A percentile compares a stretch with the other conserved stretches of the same genome.
phyloP scores from a whole-genome alignment of 2,113 vertebrate genomes.

The Pachycephala philippinensis region DNA sequence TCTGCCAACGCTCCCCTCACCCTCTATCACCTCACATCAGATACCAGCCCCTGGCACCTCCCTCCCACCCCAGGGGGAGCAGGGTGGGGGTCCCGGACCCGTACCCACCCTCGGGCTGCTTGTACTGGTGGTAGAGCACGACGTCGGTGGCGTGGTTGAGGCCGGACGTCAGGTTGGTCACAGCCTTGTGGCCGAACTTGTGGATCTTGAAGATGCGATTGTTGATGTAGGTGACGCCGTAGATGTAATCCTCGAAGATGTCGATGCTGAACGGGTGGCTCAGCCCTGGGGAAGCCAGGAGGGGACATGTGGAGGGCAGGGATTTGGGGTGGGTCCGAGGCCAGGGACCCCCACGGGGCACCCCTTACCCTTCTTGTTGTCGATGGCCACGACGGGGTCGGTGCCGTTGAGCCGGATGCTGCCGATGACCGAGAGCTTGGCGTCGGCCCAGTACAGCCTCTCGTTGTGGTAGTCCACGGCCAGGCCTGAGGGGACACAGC shows the following conservation, averaged over 20 bases:
- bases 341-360: rapidly evolving
- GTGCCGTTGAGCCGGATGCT: constrained; percentile 93
- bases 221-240: constrained; percentile 94
- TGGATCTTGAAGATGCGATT: constrained; percentile 95
- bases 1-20: background rate
- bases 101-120: constrained; percentile 88
- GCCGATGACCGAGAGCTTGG: constrained; percentile 92
- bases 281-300: constrained; percentile 71
- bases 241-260: constrained; percentile 97
- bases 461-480: constrained; percentile 96
- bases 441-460: constrained; percentile 94
- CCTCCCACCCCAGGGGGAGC: background rate
- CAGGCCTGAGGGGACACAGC: constrained; percentile 75
- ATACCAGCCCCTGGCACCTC: background rate
- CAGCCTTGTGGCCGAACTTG: constrained; percentile 88
- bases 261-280: constrained; percentile 97
- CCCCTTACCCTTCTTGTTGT: constrained; percentile 85
- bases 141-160: constrained; percentile 95
- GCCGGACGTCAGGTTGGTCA: constrained; percentile 89
- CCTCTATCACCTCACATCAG: background rate
- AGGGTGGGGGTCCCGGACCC: rapidly evolving
- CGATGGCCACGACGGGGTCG: constrained; percentile 86
- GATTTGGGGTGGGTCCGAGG: background rate
- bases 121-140: constrained; percentile 92
- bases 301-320: background rate